A percentile compares a stretch with the other conserved stretches of the same genome.
Conservation (phyloP, 35 echinoderm and acorn worm species). For the Eucidaris tribuloides region DNA sequence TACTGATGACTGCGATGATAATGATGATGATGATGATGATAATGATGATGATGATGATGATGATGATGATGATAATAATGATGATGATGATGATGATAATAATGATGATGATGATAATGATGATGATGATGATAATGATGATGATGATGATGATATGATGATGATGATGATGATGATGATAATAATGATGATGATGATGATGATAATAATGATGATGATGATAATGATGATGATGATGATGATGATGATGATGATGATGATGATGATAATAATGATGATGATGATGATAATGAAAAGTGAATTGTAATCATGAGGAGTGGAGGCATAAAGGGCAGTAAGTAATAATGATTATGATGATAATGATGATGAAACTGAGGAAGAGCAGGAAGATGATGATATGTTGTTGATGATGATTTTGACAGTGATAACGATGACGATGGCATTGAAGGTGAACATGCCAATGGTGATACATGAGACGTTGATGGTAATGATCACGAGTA, state of each 20-base stretch:
- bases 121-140: background rate
- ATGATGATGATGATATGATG: too few relatives aligned
- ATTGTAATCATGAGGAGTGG: background rate
- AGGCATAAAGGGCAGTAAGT: background rate
- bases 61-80: slow-evolving; percentile 1
- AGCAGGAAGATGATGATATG: background rate
- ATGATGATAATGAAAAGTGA: background rate
- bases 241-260: background rate
- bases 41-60: slow-evolving; percentile 1
- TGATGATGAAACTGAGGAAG: background rate
- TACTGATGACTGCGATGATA: background rate
- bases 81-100: slow-evolving; percentile 1
- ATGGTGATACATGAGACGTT: background rate
- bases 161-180: too few relatives aligned
- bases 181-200: background rate
- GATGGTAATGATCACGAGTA: background rate
- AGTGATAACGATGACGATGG: too few relatives aligned
- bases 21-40: slow-evolving; percentile 1
- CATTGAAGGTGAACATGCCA: background rate
- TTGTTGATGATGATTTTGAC: background rate
- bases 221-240: background rate
- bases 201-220: slow-evolving; percentile 1
- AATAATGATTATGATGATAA: too few relatives aligned
- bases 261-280: background rate
- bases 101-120: slow-evolving; percentile 1